Base-by-base conservation (phyloP, 2,797 vertebrate genomes). In the Luscinia luscinia region DNA sequence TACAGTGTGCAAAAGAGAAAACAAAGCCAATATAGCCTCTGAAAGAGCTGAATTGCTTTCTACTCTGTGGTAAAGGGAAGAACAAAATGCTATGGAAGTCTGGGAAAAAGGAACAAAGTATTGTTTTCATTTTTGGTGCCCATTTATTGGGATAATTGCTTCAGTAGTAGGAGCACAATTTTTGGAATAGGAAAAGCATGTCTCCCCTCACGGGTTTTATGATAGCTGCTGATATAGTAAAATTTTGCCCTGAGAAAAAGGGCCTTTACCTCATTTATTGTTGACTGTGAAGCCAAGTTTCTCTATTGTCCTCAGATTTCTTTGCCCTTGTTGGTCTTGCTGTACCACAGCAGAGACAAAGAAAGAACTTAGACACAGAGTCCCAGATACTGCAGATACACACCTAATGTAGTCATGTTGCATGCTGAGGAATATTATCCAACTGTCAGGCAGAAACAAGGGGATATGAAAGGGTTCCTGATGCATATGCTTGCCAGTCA, bases 161-260 rank as follows among this genome's bases (percentile, higher is more conserved):
- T 66, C 32, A 61, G 20, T 15, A 69, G 34, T 45, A 81, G 28
- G 84, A 58, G 4, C 18, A 48, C 22, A 34, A 18, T 1, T 0
- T 57, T 79, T 0, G 0, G 17, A 79, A 52, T 9, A 83, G 54
- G 55, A 81, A 81, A 86, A 64, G 0, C 1, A 1, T 9, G 3
- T 51, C 26, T 76, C 4, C 22, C 36, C 9, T 18, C 23, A 28
- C 27, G 77, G 9, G 4, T 61, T 89, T 68, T 41, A 2, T 36
- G 77, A 34, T 20, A 57, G 34, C 10, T 77, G 16, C 16, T 70
- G 46, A 38, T 49, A 38, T 0, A 74, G 52, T 57, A n/a, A 70
- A 74, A 83, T 70, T 10, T 45, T 41, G 28, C 15, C 9, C 40
- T 57, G 21, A 5, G 61, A 57, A 38, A 52, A 32, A 15, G 1